Conservation (phyloP, 1,140 invertebrate species). For the Drosophila suzukii region DNA sequence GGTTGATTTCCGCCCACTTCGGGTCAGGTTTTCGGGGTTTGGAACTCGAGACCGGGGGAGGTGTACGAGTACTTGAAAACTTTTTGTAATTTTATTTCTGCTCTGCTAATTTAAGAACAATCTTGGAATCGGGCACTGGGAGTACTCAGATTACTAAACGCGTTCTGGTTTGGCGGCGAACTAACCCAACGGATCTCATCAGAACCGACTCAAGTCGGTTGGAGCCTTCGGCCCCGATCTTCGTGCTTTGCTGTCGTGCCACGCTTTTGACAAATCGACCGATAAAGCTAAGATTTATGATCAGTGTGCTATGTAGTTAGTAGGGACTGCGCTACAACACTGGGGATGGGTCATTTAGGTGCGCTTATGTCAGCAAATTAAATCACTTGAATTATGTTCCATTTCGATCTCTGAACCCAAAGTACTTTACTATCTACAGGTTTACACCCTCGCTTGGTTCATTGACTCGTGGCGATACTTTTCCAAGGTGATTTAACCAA, state of each 20-base stretch:
- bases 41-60: neutral
- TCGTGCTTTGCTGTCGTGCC: slow-evolving; percentile 53
- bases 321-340: slow-evolving; percentile 25
- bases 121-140: slow-evolving; percentile 3
- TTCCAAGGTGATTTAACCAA: slow-evolving; percentile 24
- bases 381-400: slow-evolving; percentile 11
- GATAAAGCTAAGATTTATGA: slow-evolving; percentile 76
- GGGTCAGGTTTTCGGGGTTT: slow-evolving; percentile 17
- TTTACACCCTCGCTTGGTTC: slow-evolving; percentile 25
- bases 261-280: slow-evolving; percentile 80
- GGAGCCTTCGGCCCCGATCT: slow-evolving; percentile 30
- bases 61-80: slow-evolving; percentile 37
- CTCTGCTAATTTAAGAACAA: slow-evolving; percentile 14
- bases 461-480: slow-evolving; percentile 2
- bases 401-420: slow-evolving; percentile 16
- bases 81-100: slow-evolving; percentile 37
- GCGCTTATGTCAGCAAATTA: slow-evolving; percentile 13
- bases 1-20: slow-evolving; percentile 10
- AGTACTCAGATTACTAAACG: slow-evolving; percentile 36
- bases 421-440: slow-evolving; percentile 9
- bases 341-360: slow-evolving; percentile 22
- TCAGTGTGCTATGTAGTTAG: slow-evolving; percentile 27
- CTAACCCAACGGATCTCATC: slow-evolving; percentile 42
- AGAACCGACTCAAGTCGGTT: slow-evolving; percentile 29
- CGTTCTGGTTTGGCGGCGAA: slow-evolving; percentile 31